Evolutionary conservation across 1,140 invertebrate species (phyloP).

Genomic region (Drosophila prosaltans): DNA sequence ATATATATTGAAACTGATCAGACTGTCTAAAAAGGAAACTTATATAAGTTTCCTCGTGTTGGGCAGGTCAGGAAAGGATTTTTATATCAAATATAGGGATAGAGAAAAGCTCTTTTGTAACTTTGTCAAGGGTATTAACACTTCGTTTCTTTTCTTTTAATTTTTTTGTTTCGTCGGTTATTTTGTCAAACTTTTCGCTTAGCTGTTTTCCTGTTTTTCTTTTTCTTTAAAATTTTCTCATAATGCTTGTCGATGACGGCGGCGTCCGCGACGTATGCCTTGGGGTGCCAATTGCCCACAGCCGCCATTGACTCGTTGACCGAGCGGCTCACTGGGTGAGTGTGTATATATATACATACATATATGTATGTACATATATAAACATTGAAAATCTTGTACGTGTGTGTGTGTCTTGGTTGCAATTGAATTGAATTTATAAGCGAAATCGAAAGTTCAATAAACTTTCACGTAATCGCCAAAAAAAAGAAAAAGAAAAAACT

Average conservation of each 20-base stretch:
- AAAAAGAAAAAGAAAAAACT: conserved; percentile 16
- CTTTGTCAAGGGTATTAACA: neutral
- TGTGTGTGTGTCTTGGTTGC: conserved; percentile 40
- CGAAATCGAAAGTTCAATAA: conserved; percentile 82
- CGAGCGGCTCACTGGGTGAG: conserved; percentile 72
- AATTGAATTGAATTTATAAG: conserved; percentile 64
- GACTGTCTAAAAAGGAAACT: too few species aligned
- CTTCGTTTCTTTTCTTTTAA: neutral
- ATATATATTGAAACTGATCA: too few species aligned
- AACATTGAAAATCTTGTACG: conserved; percentile 23
- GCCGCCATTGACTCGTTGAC: conserved; percentile 81
- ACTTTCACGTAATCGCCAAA: conserved; percentile 75
- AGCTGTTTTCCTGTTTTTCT: conserved; percentile 33
- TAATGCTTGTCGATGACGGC: conserved; percentile 28
- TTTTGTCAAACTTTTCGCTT: conserved; percentile 16
- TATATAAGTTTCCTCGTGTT: too few species aligned
- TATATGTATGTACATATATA: conserved; percentile 10
- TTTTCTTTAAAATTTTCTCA: conserved; percentile 34
- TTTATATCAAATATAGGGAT: too few species aligned
- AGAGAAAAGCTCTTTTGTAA: too few species aligned
- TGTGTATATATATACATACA: conserved; percentile 25
- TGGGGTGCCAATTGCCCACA: conserved; percentile 39
- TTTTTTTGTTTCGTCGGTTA: neutral
- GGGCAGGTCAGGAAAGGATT: too few species aligned
- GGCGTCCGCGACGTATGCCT: conserved; percentile 16